Evolutionary conservation across 2,888 invertebrate species (phyloP), one percentile per base, ranked within the genome.

Genomic region (Trissolcus brochymenae): DNA sequence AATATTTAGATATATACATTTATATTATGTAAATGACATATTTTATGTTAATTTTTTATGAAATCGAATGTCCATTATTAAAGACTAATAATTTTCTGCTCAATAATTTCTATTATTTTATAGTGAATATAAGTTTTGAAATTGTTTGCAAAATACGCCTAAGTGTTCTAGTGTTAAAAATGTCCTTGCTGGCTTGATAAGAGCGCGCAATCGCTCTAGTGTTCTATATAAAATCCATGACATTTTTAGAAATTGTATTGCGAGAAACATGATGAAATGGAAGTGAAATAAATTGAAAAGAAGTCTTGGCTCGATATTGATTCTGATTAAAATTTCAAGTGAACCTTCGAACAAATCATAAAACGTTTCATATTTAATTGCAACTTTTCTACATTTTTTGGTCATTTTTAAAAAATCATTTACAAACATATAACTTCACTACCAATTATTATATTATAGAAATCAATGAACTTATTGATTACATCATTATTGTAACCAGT

Each of bases 351-450:
- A 13, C 6, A 21, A 46, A 53, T 49, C 19, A 56, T 40, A 49
- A 65, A 65, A 40, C 14, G 51, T 9, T 53, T 43, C 54, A 46
- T 17, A 46, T 53, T 46, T 41, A 60, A 29, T 68, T 19, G 25
- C 14, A 59, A 62, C 56, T 61, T 51, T 50, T 41, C 60, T 14
- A 17, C 11, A 59, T 57, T 51, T 61, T 51, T 56, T 50, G 17
- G 61, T 35, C 68, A 35, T 61, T 55, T 62, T 25, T 11, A 35
- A 43, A 61, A 70, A 70, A 70, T 25, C 61, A 61, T 56, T 56
- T 61, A 70, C 56, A 56, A 54, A 60, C 46, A 35, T 55, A 61
- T 55, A 19, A 55, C 49, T 61, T 61, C 61, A 61, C 55, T 56
- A 56, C 55, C 70, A 61, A 56, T 70, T 61, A 9, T 35, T 35